phyloP scores from a whole-genome alignment of 1,140 invertebrate species.

The Drosophila subobscura region DNA sequence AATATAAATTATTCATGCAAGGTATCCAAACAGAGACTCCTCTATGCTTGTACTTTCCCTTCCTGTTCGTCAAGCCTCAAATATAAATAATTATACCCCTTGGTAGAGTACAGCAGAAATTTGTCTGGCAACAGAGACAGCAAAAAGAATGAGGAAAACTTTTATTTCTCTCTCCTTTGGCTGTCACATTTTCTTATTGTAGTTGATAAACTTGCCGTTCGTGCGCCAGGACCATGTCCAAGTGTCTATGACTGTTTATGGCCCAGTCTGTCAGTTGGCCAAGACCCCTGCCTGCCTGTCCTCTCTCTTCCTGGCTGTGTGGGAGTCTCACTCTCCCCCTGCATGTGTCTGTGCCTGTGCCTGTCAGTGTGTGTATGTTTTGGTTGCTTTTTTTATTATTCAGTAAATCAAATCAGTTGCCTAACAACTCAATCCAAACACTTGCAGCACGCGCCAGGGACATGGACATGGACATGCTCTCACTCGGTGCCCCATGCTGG shows the following conservation, averaged over 20 bases:
- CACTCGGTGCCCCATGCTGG: constrained; percentile 3
- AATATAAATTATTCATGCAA: too few species aligned
- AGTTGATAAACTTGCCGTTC: constrained; percentile 73
- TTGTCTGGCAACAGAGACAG: constrained; percentile 50
- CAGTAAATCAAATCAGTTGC: constrained; percentile 82
- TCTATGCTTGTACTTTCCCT: too few species aligned
- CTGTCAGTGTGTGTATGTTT: constrained; percentile 57
- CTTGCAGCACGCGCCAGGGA: constrained; percentile 70
- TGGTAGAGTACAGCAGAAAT: constrained; percentile 42
- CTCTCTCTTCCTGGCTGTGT: constrained; percentile 10
- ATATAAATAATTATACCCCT: too few species aligned
- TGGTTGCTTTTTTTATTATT: constrained; percentile 76
- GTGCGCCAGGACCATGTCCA: constrained; percentile 61
- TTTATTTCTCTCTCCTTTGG: constrained; percentile 53
- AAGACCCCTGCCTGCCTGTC: neutral
- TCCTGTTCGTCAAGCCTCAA: too few species aligned
- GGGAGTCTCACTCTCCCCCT: too few species aligned
- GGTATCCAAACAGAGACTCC: too few species aligned
- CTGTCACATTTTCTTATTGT: constrained; percentile 80
- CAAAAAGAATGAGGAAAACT: constrained; percentile 29
- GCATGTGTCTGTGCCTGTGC: constrained; percentile 10
- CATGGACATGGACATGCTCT: constrained; percentile 53
- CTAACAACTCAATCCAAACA: constrained; percentile 82
- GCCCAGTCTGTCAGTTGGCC: constrained; percentile 45
- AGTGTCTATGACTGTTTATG: constrained; percentile 81